These are phyloP conservation scores for Alfaro cultratus DNA, from an alignment of 2,797 vertebrate genomes.

Conservation along the genomic window DNA sequence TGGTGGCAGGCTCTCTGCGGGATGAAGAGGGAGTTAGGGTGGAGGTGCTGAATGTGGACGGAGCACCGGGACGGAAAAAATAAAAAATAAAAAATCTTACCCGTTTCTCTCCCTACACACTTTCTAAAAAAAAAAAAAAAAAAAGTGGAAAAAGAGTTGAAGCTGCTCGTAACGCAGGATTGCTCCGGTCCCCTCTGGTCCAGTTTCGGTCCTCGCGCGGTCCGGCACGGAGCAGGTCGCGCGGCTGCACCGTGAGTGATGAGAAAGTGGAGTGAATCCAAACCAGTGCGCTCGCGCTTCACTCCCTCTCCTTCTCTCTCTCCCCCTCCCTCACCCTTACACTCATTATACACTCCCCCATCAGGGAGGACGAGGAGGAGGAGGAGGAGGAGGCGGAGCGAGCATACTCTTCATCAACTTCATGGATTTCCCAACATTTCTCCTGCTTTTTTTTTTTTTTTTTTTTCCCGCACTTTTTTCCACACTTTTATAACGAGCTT, in stretches of 20 bases:
- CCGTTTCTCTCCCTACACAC: neutral
- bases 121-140: slow-evolving; percentile 19
- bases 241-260: slow-evolving; percentile 60
- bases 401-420: slow-evolving; percentile 48
- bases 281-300: slow-evolving; percentile 59
- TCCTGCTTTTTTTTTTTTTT: neutral
- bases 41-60: slow-evolving; percentile 14
- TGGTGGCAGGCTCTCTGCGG: slow-evolving; percentile 31
- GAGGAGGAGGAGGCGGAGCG: slow-evolving; percentile 60
- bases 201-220: slow-evolving; percentile 59
- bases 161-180: neutral
- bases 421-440: slow-evolving; percentile 56
- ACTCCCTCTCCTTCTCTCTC: slow-evolving; percentile 31
- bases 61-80: slow-evolving; percentile 11
- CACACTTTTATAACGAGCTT: neutral
- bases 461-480: neutral
- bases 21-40: slow-evolving; percentile 14
- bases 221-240: slow-evolving; percentile 68
- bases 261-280: slow-evolving; percentile 77
- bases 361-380: slow-evolving; percentile 42
- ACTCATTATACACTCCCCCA: slow-evolving; percentile 39
- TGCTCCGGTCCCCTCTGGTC: slow-evolving; percentile 20
- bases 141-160: slow-evolving; percentile 15
- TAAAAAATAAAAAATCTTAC: neutral
- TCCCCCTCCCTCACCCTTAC: slow-evolving; percentile 22